Evolutionary conservation across 2,888 invertebrate species (phyloP).

Genomic region (Drosophila anomelani): DNA sequence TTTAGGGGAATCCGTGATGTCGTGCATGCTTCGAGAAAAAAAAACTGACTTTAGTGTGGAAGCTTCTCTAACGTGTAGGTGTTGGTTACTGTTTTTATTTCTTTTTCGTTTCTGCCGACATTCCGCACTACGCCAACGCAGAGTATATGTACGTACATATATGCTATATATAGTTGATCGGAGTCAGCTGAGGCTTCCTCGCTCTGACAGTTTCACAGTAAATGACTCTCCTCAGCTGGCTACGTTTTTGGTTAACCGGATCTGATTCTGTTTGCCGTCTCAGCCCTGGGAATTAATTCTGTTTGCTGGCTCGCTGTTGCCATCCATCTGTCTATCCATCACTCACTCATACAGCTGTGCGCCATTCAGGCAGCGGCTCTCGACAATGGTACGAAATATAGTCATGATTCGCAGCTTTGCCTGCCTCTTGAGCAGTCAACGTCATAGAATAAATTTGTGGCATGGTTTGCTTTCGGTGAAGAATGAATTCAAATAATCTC

Average conservation of each 20-base stretch:
- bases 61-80: conserved; percentile 54
- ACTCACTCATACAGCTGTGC: conserved; percentile 31
- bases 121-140: conserved; percentile 66
- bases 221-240: conserved; percentile 29
- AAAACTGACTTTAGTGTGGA: conserved; percentile 15
- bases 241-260: conserved; percentile 75
- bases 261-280: conserved; percentile 70
- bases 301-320: conserved; percentile 49
- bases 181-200: conserved; percentile 61
- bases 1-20: conserved; percentile 55
- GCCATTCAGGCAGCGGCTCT: conserved; percentile 50
- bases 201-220: conserved; percentile 15
- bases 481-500: conserved; percentile 8
- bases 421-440: conserved; percentile 50
- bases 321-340: conserved; percentile 61
- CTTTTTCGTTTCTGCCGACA: conserved; percentile 36
- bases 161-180: conserved; percentile 26
- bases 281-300: conserved; percentile 48
- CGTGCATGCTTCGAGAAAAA: conserved; percentile 44
- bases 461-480: conserved; percentile 17
- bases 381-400: conserved; percentile 65
- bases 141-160: conserved; percentile 6
- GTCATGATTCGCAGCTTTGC: conserved; percentile 47
- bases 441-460: conserved; percentile 45
- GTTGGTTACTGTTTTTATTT: conserved; percentile 39